Evolutionary conservation across 1,140 invertebrate species (phyloP), one percentile per base, ranked within the genome.

Genomic region (Anthonomus grandis): DNA sequence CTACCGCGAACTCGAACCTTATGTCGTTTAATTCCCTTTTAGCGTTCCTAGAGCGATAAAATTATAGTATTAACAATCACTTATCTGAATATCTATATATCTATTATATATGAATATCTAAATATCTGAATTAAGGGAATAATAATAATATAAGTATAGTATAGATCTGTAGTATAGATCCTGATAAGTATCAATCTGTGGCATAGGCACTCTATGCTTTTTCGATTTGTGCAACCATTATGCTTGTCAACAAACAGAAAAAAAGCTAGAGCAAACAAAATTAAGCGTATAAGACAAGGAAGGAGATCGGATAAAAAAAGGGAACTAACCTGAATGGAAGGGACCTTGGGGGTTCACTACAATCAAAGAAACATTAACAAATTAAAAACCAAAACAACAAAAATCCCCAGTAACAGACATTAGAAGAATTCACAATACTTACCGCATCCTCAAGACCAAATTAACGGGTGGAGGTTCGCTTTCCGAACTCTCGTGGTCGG

Each of bases 11-110:
- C 73, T 98, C 94, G 75, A 98, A 98, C 64, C 94, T 84, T 62
- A 98, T 99, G 71, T 99, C 96, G 75, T 98, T 98, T 27, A 98
- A 75, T 76, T 98, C 95, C 52, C 89, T 79, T 63, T 86, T 88
- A 36, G 88, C 81, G 77, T 98, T 98, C 62, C 91, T 88, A 63
- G 25, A 60, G n/a, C n/a, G n/a, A n/a, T n/a, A n/a, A n/a, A n/a
- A n/a, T n/a, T n/a, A n/a, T n/a, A n/a, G n/a, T n/a, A n/a, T n/a
- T n/a, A n/a, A n/a, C n/a, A n/a, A n/a, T n/a, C n/a, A n/a, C n/a
- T n/a, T n/a, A n/a, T n/a, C n/a, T n/a, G n/a, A n/a, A n/a, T n/a
- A n/a, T n/a, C n/a, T n/a, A n/a, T n/a, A n/a, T n/a, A n/a, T n/a
- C n/a, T n/a, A 58, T 31, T 17, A n/a, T n/a, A n/a, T n/a, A n/a